Evolutionary conservation across 2,113 vertebrate genomes (phyloP).

Genomic region (Albula glossodonta): DNA sequence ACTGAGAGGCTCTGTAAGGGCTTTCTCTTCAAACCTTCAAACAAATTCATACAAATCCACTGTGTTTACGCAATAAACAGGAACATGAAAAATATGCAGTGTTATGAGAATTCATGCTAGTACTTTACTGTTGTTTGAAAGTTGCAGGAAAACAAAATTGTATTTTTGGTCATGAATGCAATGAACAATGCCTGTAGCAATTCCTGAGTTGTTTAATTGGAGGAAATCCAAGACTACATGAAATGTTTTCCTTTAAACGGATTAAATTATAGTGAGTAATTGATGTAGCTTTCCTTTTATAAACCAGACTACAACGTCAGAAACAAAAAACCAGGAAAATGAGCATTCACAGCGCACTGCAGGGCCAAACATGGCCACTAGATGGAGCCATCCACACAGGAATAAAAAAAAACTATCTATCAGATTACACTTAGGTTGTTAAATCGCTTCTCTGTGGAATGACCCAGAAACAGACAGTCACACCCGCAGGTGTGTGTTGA

Average conservation of each 20-base stretch:
- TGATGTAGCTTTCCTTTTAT: not conserved
- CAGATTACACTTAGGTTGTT: not conserved
- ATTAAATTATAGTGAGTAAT: not conserved
- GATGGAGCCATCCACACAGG: constrained; percentile 38
- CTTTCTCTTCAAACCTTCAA: constrained; percentile 93
- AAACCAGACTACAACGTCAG: not conserved
- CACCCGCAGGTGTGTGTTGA: not conserved
- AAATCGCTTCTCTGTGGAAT: constrained; percentile 10
- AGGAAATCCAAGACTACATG: too few relatives aligned
- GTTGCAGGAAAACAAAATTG: too few relatives aligned
- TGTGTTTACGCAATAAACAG: not conserved
- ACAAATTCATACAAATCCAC: not conserved
- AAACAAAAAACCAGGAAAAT: not conserved
- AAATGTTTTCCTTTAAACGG: too few relatives aligned
- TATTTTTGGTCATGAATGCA: too few relatives aligned
- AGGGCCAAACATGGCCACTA: constrained; percentile 39
- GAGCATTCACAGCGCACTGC: not conserved
- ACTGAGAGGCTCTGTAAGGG: constrained; percentile 90
- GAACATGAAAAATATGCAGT: too few relatives aligned
- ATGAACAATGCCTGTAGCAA: too few relatives aligned
- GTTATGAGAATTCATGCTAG: too few relatives aligned
- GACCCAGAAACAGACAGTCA: not conserved
- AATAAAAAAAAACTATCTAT: constrained; percentile 19
- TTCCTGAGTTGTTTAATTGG: too few relatives aligned
- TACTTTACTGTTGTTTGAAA: too few relatives aligned